Evolutionary conservation across 2,113 vertebrate genomes (phyloP), one percentile per base, ranked within the genome.

Genomic region (Piaya cayana): DNA sequence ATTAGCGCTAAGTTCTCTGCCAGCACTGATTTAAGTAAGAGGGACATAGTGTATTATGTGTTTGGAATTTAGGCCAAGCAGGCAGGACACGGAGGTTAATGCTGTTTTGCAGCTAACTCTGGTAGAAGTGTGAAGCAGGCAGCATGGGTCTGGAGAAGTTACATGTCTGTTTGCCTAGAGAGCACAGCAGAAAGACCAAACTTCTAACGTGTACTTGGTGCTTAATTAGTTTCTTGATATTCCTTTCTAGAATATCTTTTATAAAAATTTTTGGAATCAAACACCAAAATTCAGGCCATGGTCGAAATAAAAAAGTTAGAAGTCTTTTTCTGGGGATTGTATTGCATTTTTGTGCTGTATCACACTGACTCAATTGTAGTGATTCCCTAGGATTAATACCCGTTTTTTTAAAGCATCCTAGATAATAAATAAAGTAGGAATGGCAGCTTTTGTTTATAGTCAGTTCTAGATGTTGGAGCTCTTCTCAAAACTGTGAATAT

Each of bases 51-150:
- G 49, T 81, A 63, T 90, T 55, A 32, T 42, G 50, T 77, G 92
- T 72, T 88, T 79, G 69, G 88, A 96, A 93, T 86, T 74, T 39
- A 84, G 90, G 69, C 85, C 95, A 81, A 70, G 93, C 60, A 81
- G 49, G 56, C 88, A 64, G 86, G 56, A 92, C 64, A 11, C 0
- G 1, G 56, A 81, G 58, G 88, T 71, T 88, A 82, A 78, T 0
- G 0, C 71, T 0, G 0, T 8, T 76, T 68, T 77, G 59, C 60
- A 83, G 90, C 27, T 3, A 79, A 20, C 60, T 58, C 70, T 20
- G 43, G 32, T 37, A 65, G 42, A 32, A 88, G 86, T 1, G 1
- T 52, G 92, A 81, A 43, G 71, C 50, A 47, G 71, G 32, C 59
- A 56, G 37, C 1, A 0, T 63, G 68, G 5, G 7, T 8, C 22